Conservation (phyloP, 2,113 vertebrate species). For the Pandion haliaetus region DNA sequence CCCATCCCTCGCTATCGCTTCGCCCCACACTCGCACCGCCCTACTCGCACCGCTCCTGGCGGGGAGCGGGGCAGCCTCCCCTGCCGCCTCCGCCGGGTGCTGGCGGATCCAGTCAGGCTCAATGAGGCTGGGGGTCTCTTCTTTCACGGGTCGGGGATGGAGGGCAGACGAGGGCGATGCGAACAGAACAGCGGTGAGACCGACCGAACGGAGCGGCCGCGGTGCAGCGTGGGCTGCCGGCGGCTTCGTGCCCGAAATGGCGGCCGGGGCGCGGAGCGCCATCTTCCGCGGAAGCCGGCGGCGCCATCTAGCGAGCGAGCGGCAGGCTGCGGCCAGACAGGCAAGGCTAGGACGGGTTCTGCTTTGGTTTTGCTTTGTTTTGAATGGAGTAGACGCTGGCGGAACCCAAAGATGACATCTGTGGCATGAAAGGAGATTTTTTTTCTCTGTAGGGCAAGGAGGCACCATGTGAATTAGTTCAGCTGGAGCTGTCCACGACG, state of each 20-base stretch:
- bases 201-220: accelerated
- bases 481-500: accelerated
- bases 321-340: background rate
- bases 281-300: background rate
- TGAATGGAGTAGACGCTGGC: accelerated
- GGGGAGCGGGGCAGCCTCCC: no score
- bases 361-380: background rate
- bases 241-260: background rate
- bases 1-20: background rate
- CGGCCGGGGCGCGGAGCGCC: accelerated
- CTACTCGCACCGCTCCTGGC: background rate
- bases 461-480: background rate
- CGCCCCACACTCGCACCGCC: background rate
- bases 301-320: background rate
- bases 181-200: background rate
- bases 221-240: accelerated
- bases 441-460: background rate
- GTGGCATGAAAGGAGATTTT: accelerated
- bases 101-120: background rate
- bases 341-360: accelerated
- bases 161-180: no score
- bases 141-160: background rate
- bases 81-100: background rate
- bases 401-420: accelerated
- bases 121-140: accelerated